These are phyloP conservation scores for Gastrophysa polygoni DNA, from an alignment of 2,888 invertebrate species.

Conservation along the genomic window DNA sequence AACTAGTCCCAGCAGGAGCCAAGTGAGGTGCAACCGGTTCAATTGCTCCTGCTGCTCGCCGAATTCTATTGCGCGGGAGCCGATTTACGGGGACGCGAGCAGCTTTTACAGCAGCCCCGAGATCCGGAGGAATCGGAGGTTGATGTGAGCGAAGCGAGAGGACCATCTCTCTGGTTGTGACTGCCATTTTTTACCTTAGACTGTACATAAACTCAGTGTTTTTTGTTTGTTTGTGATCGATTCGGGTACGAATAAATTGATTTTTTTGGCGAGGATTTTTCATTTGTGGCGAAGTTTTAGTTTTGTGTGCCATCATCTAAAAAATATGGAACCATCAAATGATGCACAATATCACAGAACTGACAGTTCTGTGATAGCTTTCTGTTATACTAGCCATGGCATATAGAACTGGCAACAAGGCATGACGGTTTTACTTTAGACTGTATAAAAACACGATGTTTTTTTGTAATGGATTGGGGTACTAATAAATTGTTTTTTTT, in stretches of 20 bases:
- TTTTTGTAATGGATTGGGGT: too few species aligned
- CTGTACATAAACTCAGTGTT: conserved; percentile 27
- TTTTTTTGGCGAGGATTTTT: neutral
- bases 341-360: too few species aligned
- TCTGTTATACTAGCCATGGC: too few species aligned
- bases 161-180: conserved; percentile 11
- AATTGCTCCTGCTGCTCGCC: conserved; percentile 21
- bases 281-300: too few species aligned
- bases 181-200: conserved; percentile 18
- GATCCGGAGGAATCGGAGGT: conserved; percentile 51
- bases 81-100: conserved; percentile 53
- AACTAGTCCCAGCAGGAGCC: neutral
- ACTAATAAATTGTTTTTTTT: too few species aligned
- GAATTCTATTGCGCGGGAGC: conserved; percentile 40
- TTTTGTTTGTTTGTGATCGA: conserved; percentile 14
- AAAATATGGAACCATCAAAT: too few species aligned
- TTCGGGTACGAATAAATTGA: conserved; percentile 14
- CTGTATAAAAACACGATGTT: too few species aligned
- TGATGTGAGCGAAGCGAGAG: conserved; percentile 41
- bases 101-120: conserved; percentile 52
- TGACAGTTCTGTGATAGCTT: too few species aligned
- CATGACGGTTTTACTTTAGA: too few species aligned
- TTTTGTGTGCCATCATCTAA: too few species aligned
- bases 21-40: conserved; percentile 12
- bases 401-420: too few species aligned